These are phyloP conservation scores for Hermetia illucens DNA, from an alignment of 1,140 invertebrate genomes.

Conservation along the genomic window DNA sequence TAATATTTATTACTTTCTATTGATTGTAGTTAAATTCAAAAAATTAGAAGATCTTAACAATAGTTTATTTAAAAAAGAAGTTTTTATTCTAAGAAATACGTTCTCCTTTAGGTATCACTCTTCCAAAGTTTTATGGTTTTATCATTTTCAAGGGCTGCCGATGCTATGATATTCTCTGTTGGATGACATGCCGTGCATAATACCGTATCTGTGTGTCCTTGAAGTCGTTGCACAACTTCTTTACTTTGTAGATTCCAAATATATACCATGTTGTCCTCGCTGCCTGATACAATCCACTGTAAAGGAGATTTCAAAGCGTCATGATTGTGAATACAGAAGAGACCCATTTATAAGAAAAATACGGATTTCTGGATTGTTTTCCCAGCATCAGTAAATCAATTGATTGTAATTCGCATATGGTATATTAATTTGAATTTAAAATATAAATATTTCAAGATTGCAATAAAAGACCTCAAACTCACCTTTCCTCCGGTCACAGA, in stretches of 20 bases:
- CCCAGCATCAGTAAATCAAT: no score
- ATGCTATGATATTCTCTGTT: conserved; percentile 97
- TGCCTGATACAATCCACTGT: conserved; percentile 97
- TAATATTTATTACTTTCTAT: no score
- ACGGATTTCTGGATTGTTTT: no score
- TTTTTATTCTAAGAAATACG: no score
- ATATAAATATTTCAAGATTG: no score
- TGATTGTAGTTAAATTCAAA: no score
- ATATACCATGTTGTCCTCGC: conserved; percentile 98
- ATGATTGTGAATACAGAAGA: background rate
- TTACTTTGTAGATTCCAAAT: conserved; percentile 99
- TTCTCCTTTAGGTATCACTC: conserved; percentile 76
- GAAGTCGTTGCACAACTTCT: conserved; percentile 95
- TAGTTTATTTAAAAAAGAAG: no score
- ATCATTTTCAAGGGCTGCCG: conserved; percentile 94
- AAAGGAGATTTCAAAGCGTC: conserved; percentile 2
- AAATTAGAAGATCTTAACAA: no score
- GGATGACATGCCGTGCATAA: conserved; percentile 97
- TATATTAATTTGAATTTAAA: no score
- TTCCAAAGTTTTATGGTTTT: conserved; percentile 99
- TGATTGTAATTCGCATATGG: no score
- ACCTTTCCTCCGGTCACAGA: conserved; percentile 99
- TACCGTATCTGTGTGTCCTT: conserved; percentile 95
- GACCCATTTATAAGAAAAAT: no score
- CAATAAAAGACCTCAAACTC: conserved; percentile 14